Evolutionary conservation across 2,113 vertebrate species (phyloP), one percentile per base, ranked within the genome.

Genomic region (Tachysurus vachellii): DNA sequence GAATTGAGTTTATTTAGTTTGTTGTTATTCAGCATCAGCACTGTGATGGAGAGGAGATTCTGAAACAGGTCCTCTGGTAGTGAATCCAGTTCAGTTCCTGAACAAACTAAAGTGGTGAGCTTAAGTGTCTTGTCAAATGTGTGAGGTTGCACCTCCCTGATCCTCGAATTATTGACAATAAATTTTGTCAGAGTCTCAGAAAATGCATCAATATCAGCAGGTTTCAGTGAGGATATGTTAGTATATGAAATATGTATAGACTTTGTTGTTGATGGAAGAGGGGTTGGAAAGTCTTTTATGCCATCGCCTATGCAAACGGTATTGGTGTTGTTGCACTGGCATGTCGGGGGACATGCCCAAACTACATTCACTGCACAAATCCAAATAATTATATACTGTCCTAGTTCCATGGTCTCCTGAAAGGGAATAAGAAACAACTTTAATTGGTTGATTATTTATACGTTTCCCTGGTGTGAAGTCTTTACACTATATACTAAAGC

Each of bases 21-120:
- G 90, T 97, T 99, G 90, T 90, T 93, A 82, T 90, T 96, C 75
- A 99, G 93, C 88, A 92, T 95, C 90, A 99, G 93, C 87, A 90
- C 92, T 23, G 94, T 85, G n/a, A 99, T 96, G 28, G 89, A 92
- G 12, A 88, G 88, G 50, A 97, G 92, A 79, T 94, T 95, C 85
- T 96, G 93, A 0, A 99, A 99, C 83, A 95, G 86, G 0, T 93
- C 17, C 9, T 91, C 93, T 53, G 94, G 94, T 8, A 96, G 89
- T 89, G 93, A 93, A 77, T 88, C 68, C 44, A 96, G 80, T 50
- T 90, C 84, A 0, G 89, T 95, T 68, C 84, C 85, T 42, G 64
- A 89, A 75, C 95, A 82, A 5, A 0, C 47, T 23, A 96, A 84
- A n/a, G 1, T 6, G 11, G 0, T 19, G 8, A 96, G 44, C 59